A percentile compares a stretch with the other conserved stretches of the same genome.
These are phyloP conservation scores for Scelioninae gen. 2 DNA, from an alignment of 2,888 invertebrate genomes.

Conservation along the genomic window DNA sequence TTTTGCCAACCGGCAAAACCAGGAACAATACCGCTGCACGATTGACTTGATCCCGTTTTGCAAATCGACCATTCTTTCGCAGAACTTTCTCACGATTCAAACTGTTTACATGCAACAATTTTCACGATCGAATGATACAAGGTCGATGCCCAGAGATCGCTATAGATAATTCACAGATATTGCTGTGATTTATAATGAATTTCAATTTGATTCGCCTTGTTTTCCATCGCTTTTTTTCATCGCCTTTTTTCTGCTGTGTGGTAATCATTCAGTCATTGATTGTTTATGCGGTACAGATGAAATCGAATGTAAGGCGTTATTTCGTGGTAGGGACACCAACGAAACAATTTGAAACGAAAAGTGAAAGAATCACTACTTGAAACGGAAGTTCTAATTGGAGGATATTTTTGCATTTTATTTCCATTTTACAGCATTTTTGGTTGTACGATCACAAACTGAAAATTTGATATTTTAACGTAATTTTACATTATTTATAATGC, in stretches of 20 bases:
- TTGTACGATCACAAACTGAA: too few species aligned
- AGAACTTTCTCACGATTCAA: slow-evolving; percentile 43
- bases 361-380: too few species aligned
- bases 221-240: slow-evolving; percentile 15
- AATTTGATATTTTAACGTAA: too few species aligned
- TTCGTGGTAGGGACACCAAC: too few species aligned
- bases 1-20: slow-evolving; percentile 25
- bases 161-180: slow-evolving; percentile 36
- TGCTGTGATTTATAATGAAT: slow-evolving; percentile 24
- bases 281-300: too few species aligned
- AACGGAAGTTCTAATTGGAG: too few species aligned
- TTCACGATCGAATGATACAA: slow-evolving; percentile 44
- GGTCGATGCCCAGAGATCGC: slow-evolving; percentile 41
- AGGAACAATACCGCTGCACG: slow-evolving; percentile 28
- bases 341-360: too few species aligned
- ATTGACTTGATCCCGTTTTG: slow-evolving; percentile 39
- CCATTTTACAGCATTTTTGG: too few species aligned
- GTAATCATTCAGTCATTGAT: slow-evolving; percentile 21
- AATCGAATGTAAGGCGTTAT: too few species aligned
- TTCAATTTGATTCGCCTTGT: slow-evolving; percentile 23
- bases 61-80: slow-evolving; percentile 26
- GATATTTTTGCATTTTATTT: too few species aligned
- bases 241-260: slow-evolving; percentile 1
- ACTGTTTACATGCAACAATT: slow-evolving; percentile 24
- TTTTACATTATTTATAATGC: too few species aligned